These are phyloP conservation scores for Aphis gossypii DNA, from an alignment of 1,140 invertebrate genomes.

Conservation along the genomic window DNA sequence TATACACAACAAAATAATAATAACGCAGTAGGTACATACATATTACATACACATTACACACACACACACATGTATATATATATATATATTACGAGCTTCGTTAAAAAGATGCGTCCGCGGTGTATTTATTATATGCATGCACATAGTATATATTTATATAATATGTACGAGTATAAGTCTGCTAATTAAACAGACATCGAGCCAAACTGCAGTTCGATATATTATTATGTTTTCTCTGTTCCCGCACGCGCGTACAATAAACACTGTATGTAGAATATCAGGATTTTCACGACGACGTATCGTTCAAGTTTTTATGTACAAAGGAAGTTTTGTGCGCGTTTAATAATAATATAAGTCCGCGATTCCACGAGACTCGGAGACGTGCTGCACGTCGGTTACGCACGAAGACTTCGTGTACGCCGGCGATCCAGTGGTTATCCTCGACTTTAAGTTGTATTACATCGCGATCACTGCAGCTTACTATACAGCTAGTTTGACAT, in stretches of 20 bases:
- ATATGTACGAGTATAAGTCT: neutral
- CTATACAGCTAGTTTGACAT: too few relatives aligned
- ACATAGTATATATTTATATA: neutral
- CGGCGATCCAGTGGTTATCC: neutral
- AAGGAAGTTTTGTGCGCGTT: neutral
- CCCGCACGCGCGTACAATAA: neutral
- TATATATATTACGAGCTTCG: neutral
- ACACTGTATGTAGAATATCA: neutral
- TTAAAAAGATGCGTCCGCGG: constrained; percentile 1
- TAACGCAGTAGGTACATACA: neutral
- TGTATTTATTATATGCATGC: neutral
- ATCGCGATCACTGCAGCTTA: neutral
- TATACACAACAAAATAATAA: neutral
- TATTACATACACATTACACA: neutral
- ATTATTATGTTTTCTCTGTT: neutral
- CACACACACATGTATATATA: too few relatives aligned
- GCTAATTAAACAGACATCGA: constrained; percentile 22
- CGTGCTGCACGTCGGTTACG: neutral
- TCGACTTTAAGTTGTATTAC: neutral
- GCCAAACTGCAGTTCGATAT: constrained; percentile 13
- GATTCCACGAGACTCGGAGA: neutral
- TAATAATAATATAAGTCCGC: neutral
- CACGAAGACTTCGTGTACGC: neutral
- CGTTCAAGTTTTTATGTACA: neutral
- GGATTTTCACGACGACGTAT: neutral